These are phyloP conservation scores for Entomobrya proxima DNA, from an alignment of 2,888 invertebrate genomes.

Conservation along the genomic window DNA sequence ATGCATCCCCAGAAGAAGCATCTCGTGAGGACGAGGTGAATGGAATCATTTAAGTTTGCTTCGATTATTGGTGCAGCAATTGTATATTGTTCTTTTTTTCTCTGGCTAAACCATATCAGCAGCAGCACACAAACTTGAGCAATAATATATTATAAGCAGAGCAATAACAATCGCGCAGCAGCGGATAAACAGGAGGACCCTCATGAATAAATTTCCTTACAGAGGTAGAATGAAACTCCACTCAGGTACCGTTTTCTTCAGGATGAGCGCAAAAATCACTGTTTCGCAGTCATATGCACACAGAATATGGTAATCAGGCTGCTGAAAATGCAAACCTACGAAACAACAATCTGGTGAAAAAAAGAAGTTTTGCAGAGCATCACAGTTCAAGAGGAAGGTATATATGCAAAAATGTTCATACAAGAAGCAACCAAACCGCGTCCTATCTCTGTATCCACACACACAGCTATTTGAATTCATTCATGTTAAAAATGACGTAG, in stretches of 20 bases:
- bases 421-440: conserved; percentile 15
- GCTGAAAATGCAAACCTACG: not conserved
- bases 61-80: conserved; percentile 47
- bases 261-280: conserved; percentile 14
- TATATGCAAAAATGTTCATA: not conserved
- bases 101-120: not conserved
- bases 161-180: conserved; percentile 5
- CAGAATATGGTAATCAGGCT: not conserved
- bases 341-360: too few relatives aligned
- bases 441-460: too few relatives aligned
- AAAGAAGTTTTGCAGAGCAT: not conserved
- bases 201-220: conserved; percentile 55
- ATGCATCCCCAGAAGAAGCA: conserved; percentile 21
- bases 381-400: not conserved
- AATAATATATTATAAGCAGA: conserved; percentile 14
- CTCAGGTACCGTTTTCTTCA: conserved; percentile 44
- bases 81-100: not conserved
- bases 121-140: not conserved
- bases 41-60: conserved; percentile 57
- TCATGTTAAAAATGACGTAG: conserved; percentile 39
- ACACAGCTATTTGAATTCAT: conserved; percentile 7
- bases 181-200: conserved; percentile 49
- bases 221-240: conserved; percentile 44
- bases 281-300: not conserved
- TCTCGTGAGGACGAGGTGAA: conserved; percentile 35